Conservation (phyloP, 1,140 invertebrate genomes). For the Mesaphorura yosii region DNA sequence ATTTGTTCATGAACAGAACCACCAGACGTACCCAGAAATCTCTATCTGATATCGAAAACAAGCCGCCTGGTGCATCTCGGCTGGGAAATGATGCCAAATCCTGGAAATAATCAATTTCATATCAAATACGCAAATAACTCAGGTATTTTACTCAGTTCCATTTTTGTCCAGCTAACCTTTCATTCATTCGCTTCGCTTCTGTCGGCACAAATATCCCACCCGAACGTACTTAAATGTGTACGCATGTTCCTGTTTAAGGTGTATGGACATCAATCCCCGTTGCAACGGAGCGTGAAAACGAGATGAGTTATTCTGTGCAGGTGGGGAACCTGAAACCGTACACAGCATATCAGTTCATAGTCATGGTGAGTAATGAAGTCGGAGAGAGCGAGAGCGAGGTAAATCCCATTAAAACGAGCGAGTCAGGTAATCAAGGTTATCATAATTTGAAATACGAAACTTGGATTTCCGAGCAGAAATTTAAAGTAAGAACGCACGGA, state of each 20-base stretch:
- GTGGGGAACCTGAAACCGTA: slow-evolving; percentile 42
- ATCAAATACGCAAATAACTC: slow-evolving; percentile 34
- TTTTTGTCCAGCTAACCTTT: too few species aligned
- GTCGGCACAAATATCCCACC: too few species aligned
- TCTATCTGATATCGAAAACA: slow-evolving; percentile 29
- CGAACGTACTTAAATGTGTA: slow-evolving; percentile 1
- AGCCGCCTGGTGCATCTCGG: slow-evolving; percentile 31
- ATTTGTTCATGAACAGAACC: slow-evolving; percentile 21
- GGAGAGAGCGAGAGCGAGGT: slow-evolving; percentile 42
- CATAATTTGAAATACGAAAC: background rate
- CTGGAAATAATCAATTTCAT: slow-evolving; percentile 43
- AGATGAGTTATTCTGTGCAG: background rate
- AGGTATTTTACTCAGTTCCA: slow-evolving; percentile 15
- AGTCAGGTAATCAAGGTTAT: too few species aligned
- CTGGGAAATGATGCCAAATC: slow-evolving; percentile 31
- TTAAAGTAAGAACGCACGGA: slow-evolving; percentile 31
- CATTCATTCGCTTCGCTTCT: too few species aligned
- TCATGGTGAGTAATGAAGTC: slow-evolving; percentile 43
- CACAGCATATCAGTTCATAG: slow-evolving; percentile 41
- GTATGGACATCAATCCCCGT: background rate
- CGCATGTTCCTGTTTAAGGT: background rate
- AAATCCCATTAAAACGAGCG: background rate
- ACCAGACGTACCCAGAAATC: slow-evolving; percentile 29
- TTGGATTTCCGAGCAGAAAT: slow-evolving; percentile 29
- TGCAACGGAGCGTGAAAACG: background rate